phyloP scores from a whole-genome alignment of 2,888 invertebrate genomes.

The Plagiodera versicolora region DNA sequence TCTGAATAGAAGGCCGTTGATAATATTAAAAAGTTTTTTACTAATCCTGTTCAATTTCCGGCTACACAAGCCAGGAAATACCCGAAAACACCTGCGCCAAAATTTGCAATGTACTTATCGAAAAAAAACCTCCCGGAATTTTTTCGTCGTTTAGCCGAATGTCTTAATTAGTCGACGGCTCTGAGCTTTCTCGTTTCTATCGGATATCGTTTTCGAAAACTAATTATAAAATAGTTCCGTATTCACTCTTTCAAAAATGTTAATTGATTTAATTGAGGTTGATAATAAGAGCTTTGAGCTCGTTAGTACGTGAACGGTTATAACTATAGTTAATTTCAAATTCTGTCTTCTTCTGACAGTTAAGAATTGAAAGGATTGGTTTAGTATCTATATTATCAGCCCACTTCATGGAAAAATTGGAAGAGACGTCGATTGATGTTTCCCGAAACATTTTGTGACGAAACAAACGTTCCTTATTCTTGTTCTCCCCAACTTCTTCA shows the following conservation, averaged over 20 bases:
- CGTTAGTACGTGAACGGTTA: slow-evolving; percentile 2
- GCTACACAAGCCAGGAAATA: slow-evolving; percentile 12
- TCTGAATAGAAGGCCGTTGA: neutral
- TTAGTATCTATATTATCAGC: too few relatives aligned
- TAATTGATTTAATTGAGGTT: slow-evolving; percentile 13
- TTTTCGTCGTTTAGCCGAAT: slow-evolving; percentile 8
- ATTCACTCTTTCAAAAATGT: slow-evolving; percentile 9
- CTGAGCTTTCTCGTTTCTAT: slow-evolving; percentile 6
- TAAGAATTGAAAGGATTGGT: too few relatives aligned
- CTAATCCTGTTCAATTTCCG: neutral
- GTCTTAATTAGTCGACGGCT: slow-evolving; percentile 11
- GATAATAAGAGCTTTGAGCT: neutral
- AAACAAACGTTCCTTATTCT: too few relatives aligned
- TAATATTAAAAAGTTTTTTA: slow-evolving; percentile 10
- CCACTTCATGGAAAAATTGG: too few relatives aligned
- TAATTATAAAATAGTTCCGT: slow-evolving; percentile 15
- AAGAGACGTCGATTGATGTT: too few relatives aligned
- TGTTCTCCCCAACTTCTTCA: too few relatives aligned
- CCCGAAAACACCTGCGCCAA: slow-evolving; percentile 8
- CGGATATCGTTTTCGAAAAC: slow-evolving; percentile 9
- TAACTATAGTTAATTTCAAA: neutral
- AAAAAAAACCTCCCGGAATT: neutral
- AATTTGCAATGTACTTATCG: neutral
- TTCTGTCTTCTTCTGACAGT: neutral
- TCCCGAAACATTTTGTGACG: too few relatives aligned